These are phyloP conservation scores for Muscicapa striata DNA, from an alignment of 2,797 vertebrate species.

Conservation along the genomic window DNA sequence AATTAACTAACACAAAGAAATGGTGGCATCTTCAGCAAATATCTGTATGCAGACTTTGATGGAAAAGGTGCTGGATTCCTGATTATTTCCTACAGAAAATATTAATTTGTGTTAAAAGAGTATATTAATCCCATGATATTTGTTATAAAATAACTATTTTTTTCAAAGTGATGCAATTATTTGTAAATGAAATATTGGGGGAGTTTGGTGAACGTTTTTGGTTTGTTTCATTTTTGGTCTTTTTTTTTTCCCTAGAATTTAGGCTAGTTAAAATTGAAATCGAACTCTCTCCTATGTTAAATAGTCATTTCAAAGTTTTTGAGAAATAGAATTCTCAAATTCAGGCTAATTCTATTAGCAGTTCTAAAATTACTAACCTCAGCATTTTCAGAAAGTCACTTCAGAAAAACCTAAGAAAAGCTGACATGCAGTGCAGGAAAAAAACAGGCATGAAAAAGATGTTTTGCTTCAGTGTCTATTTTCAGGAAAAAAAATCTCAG, in stretches of 20 bases:
- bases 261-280: neutral
- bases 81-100: neutral
- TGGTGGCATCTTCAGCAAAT: neutral
- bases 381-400: neutral
- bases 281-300: neutral
- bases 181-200: neutral
- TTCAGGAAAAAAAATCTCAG: neutral
- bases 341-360: neutral
- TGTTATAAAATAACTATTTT: neutral
- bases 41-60: neutral
- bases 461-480: neutral
- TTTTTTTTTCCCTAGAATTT: neutral
- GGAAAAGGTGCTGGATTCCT: neutral
- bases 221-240: neutral
- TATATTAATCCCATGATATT: neutral
- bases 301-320: neutral
- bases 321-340: neutral
- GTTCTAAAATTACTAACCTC: neutral
- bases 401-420: neutral
- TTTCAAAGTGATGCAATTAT: neutral
- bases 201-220: accelerated
- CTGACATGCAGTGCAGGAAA: neutral
- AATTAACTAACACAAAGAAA: neutral
- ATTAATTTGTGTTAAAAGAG: neutral
- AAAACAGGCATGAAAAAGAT: neutral